Base-by-base conservation (phyloP, 1,140 invertebrate species). In the Apolygus lucorum region DNA sequence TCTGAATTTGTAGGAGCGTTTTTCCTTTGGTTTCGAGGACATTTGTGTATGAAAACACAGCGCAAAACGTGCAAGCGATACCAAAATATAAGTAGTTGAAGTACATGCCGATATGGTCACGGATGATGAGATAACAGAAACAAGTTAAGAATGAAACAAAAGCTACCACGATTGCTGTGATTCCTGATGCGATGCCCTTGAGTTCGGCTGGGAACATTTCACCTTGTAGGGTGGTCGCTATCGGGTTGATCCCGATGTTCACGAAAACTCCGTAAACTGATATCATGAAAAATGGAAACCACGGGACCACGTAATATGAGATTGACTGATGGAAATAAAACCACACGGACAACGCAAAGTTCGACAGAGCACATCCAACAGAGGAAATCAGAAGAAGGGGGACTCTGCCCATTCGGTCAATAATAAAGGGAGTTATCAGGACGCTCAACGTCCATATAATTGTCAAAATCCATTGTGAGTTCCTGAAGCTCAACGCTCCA, bases 1-100 rank as follows among this genome's bases (percentile, higher is more conserved):
- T n/a, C n/a, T 88, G 87, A 25, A 93, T 91, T 79, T 92, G 82
- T 70, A 88, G 83, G 27, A 91, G 81, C 64, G 84, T 85, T 78
- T 89, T 87, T 14, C 88, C 88, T 79, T 91, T 92, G 0, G 91
- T 93, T 79, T 93, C 90, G 0, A 90, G 89, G 13, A 93, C 82
- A 69, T 86, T 81, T 63, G 78, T 81, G 24, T 88, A 78, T 0
- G 84, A 82, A 74, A 87, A 89, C 13, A 63, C 26, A 14, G 29
- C 24, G 42, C 88, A 84, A 0, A 84, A 26, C 4, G 87, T 78
- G 54, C 88, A 89, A 77, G 85, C 86, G 1, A 82, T 81, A 8
- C 86, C 81, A 77, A 95, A 95, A 24, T 92, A 80, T 83, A 88
- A 91, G 80, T 91, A 94, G 1, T 87, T 86, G 2, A 83, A 84